Base-by-base conservation (phyloP, 2,113 vertebrate genomes). In the Echinops telfairi region DNA sequence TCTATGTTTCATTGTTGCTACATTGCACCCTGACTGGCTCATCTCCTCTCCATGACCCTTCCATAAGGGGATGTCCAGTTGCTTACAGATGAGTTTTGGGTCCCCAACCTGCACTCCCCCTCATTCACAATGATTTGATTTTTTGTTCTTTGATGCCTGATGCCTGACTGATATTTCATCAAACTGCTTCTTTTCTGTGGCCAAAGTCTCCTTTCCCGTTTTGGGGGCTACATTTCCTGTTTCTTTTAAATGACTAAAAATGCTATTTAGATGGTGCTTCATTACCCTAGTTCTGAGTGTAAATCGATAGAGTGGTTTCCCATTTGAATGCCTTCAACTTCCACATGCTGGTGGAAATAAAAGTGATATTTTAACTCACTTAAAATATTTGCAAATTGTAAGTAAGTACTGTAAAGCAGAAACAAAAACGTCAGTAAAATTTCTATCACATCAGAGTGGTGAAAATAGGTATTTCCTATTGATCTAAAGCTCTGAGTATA, bases 241-340 rank as follows among this genome's bases (percentile, higher is more conserved):
- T 88, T 93, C 73, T 40, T 78, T 31, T 36, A 73, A 78, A n/a
- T 16, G 78, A 25, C 31, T 81, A 40, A 88, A 78, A 77, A 79
- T 53, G 81, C 3, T 60, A 27, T 60, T 82, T 58, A 40, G 20
- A 20, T 23, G 11, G 47, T 78, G 5, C 15, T 15, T 71, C 76
- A 14, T 53, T 60, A 77, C 58, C 47, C 25, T 70, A 53, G 75
- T 75, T 64, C 78, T 93, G 53, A 0, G 38, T 82, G 27, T 86
- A 75, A 75, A 83, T 62, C n/a, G 62, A 31, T 27, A 79, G 12
- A 6, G 33, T 27, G 38, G 20, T 86, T 90, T 93, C 81, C 22
- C 73, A 76, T 3, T 20, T 80, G 31, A 83, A 90, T 38, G 81
- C 17, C 9, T 3, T 84, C 31, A 68, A 14, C 6, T 81, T 15